These are phyloP conservation scores for Neotoma lepida DNA, from an alignment of 2,113 vertebrate genomes.

Conservation along the genomic window DNA sequence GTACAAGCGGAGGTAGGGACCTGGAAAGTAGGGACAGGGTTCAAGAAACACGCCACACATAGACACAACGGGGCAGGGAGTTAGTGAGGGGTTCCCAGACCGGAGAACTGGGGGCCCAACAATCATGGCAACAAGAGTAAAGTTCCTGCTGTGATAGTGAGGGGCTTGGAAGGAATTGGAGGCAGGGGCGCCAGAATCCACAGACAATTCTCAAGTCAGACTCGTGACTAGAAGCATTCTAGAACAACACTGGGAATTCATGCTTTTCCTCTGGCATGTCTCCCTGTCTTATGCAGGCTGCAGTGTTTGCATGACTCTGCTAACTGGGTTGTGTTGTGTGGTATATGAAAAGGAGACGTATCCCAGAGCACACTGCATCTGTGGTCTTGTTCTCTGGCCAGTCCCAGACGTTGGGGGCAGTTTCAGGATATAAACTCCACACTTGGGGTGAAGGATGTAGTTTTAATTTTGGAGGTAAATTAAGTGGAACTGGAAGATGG, in stretches of 20 bases:
- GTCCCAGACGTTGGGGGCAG: neutral
- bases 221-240: neutral
- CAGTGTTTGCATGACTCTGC: neutral
- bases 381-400: neutral
- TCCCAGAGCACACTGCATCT: neutral
- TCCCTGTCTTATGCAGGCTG: neutral
- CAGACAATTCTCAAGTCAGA: conserved; percentile 27
- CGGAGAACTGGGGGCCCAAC: neutral
- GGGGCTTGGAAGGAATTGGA: neutral
- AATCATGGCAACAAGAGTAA: neutral
- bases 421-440: neutral
- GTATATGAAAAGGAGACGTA: neutral
- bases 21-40: neutral
- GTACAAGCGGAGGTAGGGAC: conserved; percentile 95
- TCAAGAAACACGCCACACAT: neutral
- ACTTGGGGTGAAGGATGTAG: neutral
- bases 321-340: neutral
- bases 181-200: neutral
- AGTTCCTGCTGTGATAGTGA: neutral
- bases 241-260: neutral
- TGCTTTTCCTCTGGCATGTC: neutral
- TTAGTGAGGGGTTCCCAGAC: neutral
- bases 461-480: neutral
- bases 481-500: neutral
- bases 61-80: neutral